These are phyloP conservation scores for Limonius californicus DNA, from an alignment of 1,140 invertebrate genomes.

Conservation along the genomic window DNA sequence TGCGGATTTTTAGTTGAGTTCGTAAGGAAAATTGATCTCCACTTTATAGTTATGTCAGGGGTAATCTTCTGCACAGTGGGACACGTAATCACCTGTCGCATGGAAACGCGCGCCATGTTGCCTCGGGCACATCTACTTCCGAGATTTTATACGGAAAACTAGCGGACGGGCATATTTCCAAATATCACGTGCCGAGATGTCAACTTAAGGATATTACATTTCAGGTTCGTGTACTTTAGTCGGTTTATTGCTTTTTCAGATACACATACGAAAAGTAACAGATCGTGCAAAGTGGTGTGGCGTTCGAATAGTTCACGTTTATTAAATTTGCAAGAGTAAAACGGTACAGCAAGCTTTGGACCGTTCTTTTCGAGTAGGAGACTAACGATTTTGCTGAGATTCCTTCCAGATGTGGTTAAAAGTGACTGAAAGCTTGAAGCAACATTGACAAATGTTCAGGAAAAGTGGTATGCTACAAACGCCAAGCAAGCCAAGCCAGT, in stretches of 20 bases:
- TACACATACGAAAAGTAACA: too few species aligned
- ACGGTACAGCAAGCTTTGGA: too few species aligned
- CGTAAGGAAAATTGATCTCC: slow-evolving; percentile 7
- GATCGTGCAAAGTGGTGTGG: too few species aligned
- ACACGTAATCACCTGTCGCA: slow-evolving; percentile 7
- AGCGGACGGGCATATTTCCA: background rate
- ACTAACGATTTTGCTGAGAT: too few species aligned
- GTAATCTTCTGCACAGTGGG: slow-evolving; percentile 9
- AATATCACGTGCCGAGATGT: slow-evolving; percentile 1
- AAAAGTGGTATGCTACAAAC: slow-evolving; percentile 20
- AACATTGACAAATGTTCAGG: slow-evolving; percentile 27
- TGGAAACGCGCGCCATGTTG: slow-evolving; percentile 5
- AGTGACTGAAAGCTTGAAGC: slow-evolving; percentile 2
- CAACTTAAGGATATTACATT: slow-evolving; percentile 1
- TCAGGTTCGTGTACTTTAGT: too few species aligned
- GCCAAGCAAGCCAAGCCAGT: background rate
- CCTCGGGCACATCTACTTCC: background rate
- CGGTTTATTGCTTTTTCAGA: too few species aligned
- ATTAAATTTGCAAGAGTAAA: background rate
- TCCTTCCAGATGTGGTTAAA: too few species aligned
- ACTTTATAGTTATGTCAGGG: slow-evolving; percentile 2
- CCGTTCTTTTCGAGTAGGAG: too few species aligned
- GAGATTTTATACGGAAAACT: slow-evolving; percentile 4
- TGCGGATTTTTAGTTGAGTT: background rate
- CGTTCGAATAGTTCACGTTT: background rate